Evolutionary conservation across 2,797 vertebrate genomes (phyloP).

Genomic region (Crax fasciolata): DNA sequence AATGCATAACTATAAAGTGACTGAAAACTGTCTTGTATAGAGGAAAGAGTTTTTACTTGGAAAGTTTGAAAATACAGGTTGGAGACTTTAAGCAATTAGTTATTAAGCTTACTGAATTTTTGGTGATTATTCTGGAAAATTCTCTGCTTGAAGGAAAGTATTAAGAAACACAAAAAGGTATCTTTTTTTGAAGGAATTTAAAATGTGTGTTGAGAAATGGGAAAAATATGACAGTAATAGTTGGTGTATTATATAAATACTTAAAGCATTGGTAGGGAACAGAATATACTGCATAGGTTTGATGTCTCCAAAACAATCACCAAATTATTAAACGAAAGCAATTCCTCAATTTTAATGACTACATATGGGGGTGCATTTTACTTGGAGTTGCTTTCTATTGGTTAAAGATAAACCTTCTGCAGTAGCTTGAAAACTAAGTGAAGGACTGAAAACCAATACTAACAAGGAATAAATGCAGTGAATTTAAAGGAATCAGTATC

Average conservation of each 20-base stretch:
- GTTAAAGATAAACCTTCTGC: neutral
- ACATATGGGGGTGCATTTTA: neutral
- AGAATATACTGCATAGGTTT: neutral
- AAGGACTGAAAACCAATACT: neutral
- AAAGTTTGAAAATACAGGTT: constrained; percentile 11
- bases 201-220: neutral
- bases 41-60: neutral
- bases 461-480: neutral
- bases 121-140: neutral
- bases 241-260: neutral
- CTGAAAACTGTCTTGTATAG: constrained; percentile 24
- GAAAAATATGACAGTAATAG: neutral
- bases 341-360: neutral
- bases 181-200: constrained; percentile 11
- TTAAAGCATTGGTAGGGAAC: neutral
- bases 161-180: neutral
- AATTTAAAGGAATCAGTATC: neutral
- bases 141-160: neutral
- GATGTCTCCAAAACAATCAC: neutral
- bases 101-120: constrained; percentile 8
- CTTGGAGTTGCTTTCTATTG: neutral
- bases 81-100: constrained; percentile 5
- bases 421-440: neutral
- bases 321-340: neutral
- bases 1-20: neutral